Conservation (phyloP, 2,113 vertebrate genomes). For the Myotis brandtii region DNA sequence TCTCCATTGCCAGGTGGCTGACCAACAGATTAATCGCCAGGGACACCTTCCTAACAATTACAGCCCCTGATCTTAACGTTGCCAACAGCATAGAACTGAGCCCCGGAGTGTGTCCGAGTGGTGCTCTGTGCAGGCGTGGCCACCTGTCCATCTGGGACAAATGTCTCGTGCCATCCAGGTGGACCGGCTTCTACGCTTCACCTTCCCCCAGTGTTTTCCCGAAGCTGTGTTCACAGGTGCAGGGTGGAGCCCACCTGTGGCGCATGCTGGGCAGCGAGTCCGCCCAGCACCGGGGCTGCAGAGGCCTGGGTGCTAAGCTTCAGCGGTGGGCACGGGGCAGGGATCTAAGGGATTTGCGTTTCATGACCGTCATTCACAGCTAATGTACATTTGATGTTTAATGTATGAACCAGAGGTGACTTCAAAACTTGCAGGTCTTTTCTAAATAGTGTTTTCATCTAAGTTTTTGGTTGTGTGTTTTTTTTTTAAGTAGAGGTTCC, state of each 20-base stretch:
- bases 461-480: constrained; percentile 49
- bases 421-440: constrained; percentile 86
- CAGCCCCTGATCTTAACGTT: not conserved
- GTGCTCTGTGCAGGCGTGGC: not conserved
- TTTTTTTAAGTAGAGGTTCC: constrained; percentile 68
- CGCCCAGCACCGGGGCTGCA: constrained; percentile 51
- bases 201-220: not conserved
- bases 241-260: not conserved
- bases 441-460: constrained; percentile 91
- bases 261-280: not conserved
- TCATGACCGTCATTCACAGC: constrained; percentile 89
- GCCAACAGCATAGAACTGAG: not conserved
- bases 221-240: not conserved
- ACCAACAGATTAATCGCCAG: not conserved
- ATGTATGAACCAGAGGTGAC: constrained; percentile 90
- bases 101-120: accelerated
- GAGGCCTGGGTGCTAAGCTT: constrained; percentile 84
- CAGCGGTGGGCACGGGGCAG: constrained; percentile 83
- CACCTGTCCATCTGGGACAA: not conserved
- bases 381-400: constrained; percentile 91
- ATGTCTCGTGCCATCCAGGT: not conserved
- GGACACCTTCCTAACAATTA: not conserved
- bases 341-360: constrained; percentile 90
- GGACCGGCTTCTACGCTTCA: not conserved
- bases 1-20: not conserved